Evolutionary conservation across 2,797 vertebrate species (phyloP).

Genomic region (Lacerta viridis): DNA sequence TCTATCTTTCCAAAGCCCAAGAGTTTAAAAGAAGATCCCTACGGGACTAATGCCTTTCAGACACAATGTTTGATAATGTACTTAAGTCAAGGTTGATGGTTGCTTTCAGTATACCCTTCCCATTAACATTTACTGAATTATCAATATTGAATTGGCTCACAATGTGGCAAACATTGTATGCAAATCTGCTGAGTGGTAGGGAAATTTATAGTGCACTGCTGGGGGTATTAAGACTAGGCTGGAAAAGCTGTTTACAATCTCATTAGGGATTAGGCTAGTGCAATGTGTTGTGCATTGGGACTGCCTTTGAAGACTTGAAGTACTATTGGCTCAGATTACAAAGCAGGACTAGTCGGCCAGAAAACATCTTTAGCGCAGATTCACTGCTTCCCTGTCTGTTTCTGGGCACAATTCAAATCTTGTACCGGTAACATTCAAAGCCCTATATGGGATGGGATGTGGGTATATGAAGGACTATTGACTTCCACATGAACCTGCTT

Average conservation of each 20-base stretch:
- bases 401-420: no score
- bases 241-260: neutral
- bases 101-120: neutral
- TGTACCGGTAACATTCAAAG: no score
- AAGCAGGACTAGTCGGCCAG: no score
- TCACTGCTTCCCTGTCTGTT: no score
- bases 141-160: neutral
- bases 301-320: no score
- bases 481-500: no score
- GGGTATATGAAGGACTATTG: no score
- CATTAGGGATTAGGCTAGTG: neutral
- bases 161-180: conserved; percentile 7
- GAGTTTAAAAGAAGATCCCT: neutral
- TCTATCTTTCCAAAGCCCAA: neutral
- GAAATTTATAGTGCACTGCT: neutral
- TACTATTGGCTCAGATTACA: no score
- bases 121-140: conserved; percentile 14
- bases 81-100: neutral
- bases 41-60: neutral
- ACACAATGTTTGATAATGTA: conserved; percentile 5
- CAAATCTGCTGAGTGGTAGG: conserved; percentile 28
- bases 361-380: no score
- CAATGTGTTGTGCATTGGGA: no score
- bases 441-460: no score
- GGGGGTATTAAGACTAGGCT: no score